Base-by-base conservation (phyloP, 2,113 vertebrate species). In the Scolopax mira region DNA sequence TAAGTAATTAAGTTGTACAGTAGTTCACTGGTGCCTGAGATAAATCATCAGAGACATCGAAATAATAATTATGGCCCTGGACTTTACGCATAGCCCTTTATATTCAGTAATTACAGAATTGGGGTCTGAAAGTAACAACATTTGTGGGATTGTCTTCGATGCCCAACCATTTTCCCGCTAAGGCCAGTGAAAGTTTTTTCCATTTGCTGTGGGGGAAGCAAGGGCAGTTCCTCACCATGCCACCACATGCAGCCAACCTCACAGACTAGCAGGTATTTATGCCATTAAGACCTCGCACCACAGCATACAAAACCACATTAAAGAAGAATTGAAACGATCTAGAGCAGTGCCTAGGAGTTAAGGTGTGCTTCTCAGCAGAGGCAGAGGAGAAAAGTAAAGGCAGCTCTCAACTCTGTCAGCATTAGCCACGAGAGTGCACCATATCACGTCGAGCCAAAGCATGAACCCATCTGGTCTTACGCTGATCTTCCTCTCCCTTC, bases 371-470 rank as follows among this genome's bases (percentile, higher is more conserved):
- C 64, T 79, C 44, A 71, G 78, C 8, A 33, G 18, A 65, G 11
- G 28, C 2, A 25, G 14, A 5, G 24, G 11, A 3, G 17, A 17
- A 27, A 77, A 49, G 11, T 4, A 57, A 65, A 58, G 70, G 61
- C 52, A 22, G 35, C 44, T 89, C 74, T 35, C 33, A 67, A 5
- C 13, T 70, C 23, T 14, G 1, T 25, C 30, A 35, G 21, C 33
- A 9, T 41, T 21, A 46, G 62, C n/a, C 57, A 75, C 33, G 33
- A 61, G 0, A 88, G 57, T 0, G 2, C 51, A 46, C 4, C 7
- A 0, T 4, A 41, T 2, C 18, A 9, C 0, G 1, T 39, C 30
- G 57, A 60, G 57, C 1, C 60, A 55, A 44, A 88, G 55, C 54
- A 57, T 1, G 3, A 65, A 39, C 16, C 10, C 9, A 7, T 4